Conservation (phyloP, 2,797 vertebrate species). For the Mallotus villosus region DNA sequence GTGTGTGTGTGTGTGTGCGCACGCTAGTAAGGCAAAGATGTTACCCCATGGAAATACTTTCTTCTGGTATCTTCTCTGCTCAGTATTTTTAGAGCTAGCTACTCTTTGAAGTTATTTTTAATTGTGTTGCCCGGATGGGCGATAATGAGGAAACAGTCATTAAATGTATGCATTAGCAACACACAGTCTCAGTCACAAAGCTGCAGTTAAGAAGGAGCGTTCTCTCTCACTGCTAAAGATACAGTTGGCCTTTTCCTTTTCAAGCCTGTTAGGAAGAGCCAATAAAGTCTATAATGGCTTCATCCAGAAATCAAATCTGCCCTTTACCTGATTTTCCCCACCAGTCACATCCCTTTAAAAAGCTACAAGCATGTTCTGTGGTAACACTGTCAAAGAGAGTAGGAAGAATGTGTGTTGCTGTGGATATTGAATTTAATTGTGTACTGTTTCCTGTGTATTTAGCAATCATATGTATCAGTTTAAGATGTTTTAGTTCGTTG, state of each 20-base stretch:
- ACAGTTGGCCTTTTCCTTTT: conserved; percentile 15
- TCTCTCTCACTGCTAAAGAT: conserved; percentile 44
- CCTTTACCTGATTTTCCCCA: background rate
- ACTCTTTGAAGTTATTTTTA: conserved; percentile 74
- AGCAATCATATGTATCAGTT: too few species aligned
- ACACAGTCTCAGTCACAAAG: conserved; percentile 48
- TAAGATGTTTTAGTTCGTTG: too few species aligned
- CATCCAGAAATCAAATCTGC: background rate
- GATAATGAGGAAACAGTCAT: conserved; percentile 67
- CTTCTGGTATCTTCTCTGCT: conserved; percentile 29
- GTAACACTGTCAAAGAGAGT: too few species aligned
- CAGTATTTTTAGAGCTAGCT: conserved; percentile 55
- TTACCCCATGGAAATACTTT: conserved; percentile 28
- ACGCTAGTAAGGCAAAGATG: background rate
- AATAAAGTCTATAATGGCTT: background rate
- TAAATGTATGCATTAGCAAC: conserved; percentile 54
- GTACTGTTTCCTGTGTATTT: too few species aligned
- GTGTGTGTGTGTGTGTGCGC: conserved; percentile 11
- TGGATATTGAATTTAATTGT: too few species aligned
- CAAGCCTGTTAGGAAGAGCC: background rate
- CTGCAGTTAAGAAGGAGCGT: conserved; percentile 45
- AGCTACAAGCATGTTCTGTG: too few species aligned
- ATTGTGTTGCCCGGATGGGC: conserved; percentile 59
- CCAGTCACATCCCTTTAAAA: too few species aligned
- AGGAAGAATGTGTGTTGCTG: too few species aligned